These are phyloP conservation scores for Cynopterus brachyotis DNA, from an alignment of 2,113 vertebrate genomes.

Conservation along the genomic window DNA sequence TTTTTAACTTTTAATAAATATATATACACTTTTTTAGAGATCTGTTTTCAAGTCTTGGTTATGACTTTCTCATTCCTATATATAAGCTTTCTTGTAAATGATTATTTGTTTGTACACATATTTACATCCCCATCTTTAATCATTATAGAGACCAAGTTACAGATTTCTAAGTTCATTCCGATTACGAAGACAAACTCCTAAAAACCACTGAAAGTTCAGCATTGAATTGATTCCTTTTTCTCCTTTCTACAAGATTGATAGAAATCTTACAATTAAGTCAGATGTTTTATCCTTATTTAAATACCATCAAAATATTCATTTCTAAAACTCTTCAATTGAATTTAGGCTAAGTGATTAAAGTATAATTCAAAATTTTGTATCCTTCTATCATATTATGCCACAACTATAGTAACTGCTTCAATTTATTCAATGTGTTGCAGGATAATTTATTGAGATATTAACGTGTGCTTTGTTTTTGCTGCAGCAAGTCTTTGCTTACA, in stretches of 20 bases:
- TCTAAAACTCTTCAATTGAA: not conserved
- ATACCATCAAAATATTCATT: not conserved
- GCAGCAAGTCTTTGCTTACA: not conserved
- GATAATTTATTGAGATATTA: not conserved
- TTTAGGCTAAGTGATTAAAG: not conserved
- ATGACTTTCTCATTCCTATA: not conserved
- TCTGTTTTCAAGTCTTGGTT: not conserved
- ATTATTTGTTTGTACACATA: not conserved
- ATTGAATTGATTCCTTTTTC: not conserved
- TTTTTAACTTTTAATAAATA: conserved; percentile 9
- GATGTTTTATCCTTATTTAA: not conserved
- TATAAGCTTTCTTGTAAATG: not conserved
- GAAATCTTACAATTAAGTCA: not conserved
- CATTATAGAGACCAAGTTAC: not conserved
- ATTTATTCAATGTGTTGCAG: not conserved
- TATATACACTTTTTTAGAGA: not conserved
- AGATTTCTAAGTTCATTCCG: not conserved
- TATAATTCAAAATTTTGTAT: not conserved
- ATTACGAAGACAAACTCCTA: not conserved
- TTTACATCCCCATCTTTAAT: not conserved
- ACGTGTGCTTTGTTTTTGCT: not conserved
- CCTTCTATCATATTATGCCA: not conserved
- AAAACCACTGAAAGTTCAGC: not conserved
- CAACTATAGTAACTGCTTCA: not conserved
- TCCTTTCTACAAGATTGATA: not conserved